Percentiles rank a stretch among this genome's conserved stretches.
Evolutionary conservation across 2,888 invertebrate genomes (phyloP).

Genomic region (Helleia helle): DNA sequence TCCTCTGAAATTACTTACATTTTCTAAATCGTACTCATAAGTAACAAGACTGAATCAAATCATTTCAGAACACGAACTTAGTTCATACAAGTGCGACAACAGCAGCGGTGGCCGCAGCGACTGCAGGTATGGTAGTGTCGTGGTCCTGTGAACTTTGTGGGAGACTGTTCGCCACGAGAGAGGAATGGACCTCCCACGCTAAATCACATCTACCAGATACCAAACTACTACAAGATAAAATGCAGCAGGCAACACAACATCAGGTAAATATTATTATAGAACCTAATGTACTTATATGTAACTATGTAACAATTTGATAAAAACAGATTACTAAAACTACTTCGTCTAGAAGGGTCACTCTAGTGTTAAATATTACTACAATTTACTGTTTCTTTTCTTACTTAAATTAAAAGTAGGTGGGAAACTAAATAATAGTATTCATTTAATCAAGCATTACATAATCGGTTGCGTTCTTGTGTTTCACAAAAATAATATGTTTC

Average conservation of each 20-base stretch:
- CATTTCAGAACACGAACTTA: slow-evolving; percentile 54
- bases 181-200: slow-evolving; percentile 85
- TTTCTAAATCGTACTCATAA: not conserved
- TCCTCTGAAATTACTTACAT: not conserved
- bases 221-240: slow-evolving; percentile 61
- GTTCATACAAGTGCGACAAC: slow-evolving; percentile 65
- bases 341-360: too few species aligned
- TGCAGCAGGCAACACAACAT: slow-evolving; percentile 62
- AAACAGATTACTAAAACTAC: too few species aligned
- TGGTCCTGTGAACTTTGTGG: slow-evolving; percentile 86
- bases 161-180: slow-evolving; percentile 79
- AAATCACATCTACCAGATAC: slow-evolving; percentile 78
- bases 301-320: too few species aligned
- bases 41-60: not conserved
- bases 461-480: too few species aligned
- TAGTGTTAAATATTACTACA: too few species aligned
- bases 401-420: too few species aligned
- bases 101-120: slow-evolving; percentile 59
- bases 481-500: not conserved
- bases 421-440: too few species aligned
- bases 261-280: slow-evolving; percentile 48
- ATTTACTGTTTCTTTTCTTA: too few species aligned
- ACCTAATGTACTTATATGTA: too few species aligned
- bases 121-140: slow-evolving; percentile 74
- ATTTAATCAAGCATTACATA: too few species aligned